Evolutionary conservation across 2,113 vertebrate species (phyloP).

Genomic region (Sarotherodon lohbergeri): DNA sequence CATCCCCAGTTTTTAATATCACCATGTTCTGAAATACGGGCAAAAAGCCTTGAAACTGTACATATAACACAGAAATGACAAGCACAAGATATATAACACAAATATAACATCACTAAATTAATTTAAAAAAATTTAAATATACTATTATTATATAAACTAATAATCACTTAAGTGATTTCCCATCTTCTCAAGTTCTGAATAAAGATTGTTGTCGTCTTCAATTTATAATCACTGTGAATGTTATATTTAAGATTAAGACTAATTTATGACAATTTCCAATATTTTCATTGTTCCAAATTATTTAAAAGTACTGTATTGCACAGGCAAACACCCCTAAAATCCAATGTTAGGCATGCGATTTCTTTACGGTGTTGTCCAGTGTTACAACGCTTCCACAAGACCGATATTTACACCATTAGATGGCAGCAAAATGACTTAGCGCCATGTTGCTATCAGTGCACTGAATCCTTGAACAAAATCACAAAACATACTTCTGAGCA

Average conservation of each 20-base stretch:
- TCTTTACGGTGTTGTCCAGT: neutral
- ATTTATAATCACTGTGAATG: neutral
- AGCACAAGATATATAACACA: neutral
- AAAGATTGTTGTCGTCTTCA: neutral
- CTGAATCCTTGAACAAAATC: neutral
- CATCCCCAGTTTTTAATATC: neutral
- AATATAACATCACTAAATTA: neutral
- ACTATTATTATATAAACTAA: neutral
- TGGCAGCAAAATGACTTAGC: conserved; percentile 13
- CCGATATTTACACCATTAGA: neutral
- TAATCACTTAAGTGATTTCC: neutral
- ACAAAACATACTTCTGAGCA: neutral
- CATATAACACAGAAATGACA: neutral
- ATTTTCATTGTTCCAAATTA: neutral
- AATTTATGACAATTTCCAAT: neutral
- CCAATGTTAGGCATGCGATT: neutral
- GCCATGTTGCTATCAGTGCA: neutral
- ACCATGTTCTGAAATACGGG: neutral
- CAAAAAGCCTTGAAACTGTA: neutral
- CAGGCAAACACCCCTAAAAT: neutral
- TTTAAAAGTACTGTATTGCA: neutral
- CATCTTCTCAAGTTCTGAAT: neutral
- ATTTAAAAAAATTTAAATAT: fast-evolving
- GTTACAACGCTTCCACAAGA: neutral
- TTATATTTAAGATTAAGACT: neutral